phyloP scores from a whole-genome alignment of 2,113 vertebrate genomes.

The Sardina pilchardus region DNA sequence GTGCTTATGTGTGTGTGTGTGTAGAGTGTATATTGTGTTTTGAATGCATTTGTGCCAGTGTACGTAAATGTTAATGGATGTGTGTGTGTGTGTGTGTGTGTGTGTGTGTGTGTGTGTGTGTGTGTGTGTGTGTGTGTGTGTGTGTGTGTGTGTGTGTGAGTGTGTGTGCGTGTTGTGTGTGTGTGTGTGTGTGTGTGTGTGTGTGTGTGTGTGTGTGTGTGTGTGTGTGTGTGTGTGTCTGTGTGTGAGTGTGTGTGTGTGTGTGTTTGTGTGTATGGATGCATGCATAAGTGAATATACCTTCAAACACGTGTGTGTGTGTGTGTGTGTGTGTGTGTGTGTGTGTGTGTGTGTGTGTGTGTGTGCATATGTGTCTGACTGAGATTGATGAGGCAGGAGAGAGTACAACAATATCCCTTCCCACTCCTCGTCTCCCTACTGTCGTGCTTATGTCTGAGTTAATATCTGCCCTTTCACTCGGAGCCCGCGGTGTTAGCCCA shows the following conservation, averaged over 20 bases:
- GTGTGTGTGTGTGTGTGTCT: neutral
- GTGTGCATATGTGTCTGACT: neutral
- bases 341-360: neutral
- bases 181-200: no score
- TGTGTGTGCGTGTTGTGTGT: no score
- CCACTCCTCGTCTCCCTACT: neutral
- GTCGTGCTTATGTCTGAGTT: neutral
- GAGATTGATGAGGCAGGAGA: neutral
- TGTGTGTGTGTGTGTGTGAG: no score
- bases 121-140: no score
- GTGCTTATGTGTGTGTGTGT: neutral
- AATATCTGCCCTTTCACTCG: neutral
- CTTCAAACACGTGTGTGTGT: no score
- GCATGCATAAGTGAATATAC: no score
- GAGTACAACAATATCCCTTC: neutral
- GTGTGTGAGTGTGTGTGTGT: neutral
- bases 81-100: neutral
- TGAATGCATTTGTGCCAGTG: neutral
- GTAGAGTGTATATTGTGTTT: neutral
- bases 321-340: neutral
- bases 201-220: neutral
- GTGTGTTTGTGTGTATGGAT: neutral
- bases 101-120: neutral
- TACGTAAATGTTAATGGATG: neutral
- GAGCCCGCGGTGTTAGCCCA: neutral